Base-by-base conservation (phyloP, 1,140 invertebrate genomes). In the Ganaspis sp. region DNA sequence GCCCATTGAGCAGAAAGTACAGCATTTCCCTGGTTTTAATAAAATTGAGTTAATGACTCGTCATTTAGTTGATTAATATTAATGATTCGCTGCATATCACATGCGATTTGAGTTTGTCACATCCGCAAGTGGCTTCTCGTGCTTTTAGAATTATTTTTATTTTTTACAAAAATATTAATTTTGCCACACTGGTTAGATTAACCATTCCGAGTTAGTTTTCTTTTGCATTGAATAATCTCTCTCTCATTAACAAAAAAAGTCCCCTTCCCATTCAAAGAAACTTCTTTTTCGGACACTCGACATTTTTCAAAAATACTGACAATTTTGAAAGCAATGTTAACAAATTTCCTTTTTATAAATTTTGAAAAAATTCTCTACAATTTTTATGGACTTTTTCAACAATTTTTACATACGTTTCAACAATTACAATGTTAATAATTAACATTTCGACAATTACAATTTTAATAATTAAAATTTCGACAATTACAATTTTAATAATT, bases 201-300 rank as follows among this genome's bases (percentile, higher is more conserved):
- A 90, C 84, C 86, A 90, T 90, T 89, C 86, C 83, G 82, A 88
- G 87, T 88, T 90, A 89, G 87, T 89, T 78, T 82, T 84, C 81
- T 79, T 49, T 49, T 49, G 78, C 9, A 8, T 42, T 70, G 40
- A 29, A 40, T 58, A 26, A 53, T 74, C 69, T 74, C 9, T 45
- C 54, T 78, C 9, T 23, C 64, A 29, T n/a, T 12, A 69, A 37
- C 19, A 26, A 23, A 21, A 54, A 9, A 34, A 34, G 6, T 9
- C 42, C 38, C 45, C 5, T n/a, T 49, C 19, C n/a, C n/a, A n/a
- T n/a, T n/a, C 8, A 17, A 8, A n/a, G 6, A 49, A 49, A 17
- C 15, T n/a, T n/a, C n/a, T n/a, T n/a, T n/a, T n/a, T 17, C 0
- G 19, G 17, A 49, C n/a, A 49, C n/a, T 49, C 15, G 4, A 49